These are phyloP conservation scores for Chelonia mydas DNA, from an alignment of 2,797 vertebrate genomes.

Conservation along the genomic window DNA sequence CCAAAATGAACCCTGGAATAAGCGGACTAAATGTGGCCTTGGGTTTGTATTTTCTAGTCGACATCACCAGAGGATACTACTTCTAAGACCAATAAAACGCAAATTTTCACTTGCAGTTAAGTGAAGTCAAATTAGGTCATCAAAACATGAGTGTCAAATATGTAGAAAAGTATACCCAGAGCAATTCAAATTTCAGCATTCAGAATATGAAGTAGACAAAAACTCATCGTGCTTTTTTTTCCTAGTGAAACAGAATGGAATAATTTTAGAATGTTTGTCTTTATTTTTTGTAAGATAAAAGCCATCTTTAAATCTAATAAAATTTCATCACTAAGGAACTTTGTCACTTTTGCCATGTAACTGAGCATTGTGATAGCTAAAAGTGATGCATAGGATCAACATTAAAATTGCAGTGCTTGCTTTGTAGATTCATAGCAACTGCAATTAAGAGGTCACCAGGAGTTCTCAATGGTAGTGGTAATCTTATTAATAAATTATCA, in stretches of 20 bases:
- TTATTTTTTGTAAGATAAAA: constrained; percentile 14
- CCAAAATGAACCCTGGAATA: constrained; percentile 30
- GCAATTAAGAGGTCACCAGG: neutral
- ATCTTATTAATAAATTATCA: neutral
- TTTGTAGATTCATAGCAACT: neutral
- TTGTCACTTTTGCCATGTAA: neutral
- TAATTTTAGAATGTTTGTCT: constrained; percentile 54
- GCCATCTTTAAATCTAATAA: neutral
- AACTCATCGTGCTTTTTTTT: neutral
- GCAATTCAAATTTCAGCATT: constrained; percentile 9
- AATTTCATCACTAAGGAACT: neutral
- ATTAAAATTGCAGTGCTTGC: neutral
- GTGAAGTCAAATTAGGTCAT: constrained; percentile 34
- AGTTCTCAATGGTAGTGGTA: neutral
- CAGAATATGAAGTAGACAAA: neutral
- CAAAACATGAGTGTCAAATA: constrained; percentile 27
- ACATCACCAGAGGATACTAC: constrained; percentile 57
- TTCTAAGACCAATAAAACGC: constrained; percentile 56
- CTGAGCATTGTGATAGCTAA: neutral
- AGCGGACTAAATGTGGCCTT: constrained; percentile 61
- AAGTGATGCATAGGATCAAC: neutral
- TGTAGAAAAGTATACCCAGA: neutral
- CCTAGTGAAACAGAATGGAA: constrained; percentile 43
- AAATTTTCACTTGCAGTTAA: constrained; percentile 41
- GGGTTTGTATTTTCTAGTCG: constrained; percentile 67